Conservation (phyloP, 2,888 invertebrate genomes). For the Subacronicta megacephala region DNA sequence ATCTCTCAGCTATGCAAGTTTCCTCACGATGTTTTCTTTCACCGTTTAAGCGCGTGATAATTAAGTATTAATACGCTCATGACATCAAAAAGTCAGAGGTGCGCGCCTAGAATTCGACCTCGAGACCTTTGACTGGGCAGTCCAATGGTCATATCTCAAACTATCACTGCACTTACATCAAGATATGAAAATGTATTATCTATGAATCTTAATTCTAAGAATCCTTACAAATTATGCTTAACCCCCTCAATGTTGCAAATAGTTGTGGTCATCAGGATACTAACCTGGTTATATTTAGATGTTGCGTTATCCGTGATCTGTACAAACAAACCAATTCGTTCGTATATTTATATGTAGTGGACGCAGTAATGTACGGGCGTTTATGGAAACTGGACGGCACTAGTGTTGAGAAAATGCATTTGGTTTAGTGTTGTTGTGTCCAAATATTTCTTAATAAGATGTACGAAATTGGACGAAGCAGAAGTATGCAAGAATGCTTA, state of each 20-base stretch:
- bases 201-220: constrained; percentile 23
- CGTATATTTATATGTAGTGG: constrained; percentile 68
- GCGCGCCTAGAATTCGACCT: too few species aligned
- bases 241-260: constrained; percentile 24
- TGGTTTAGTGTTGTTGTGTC: constrained; percentile 2
- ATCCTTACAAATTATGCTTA: constrained; percentile 16
- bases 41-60: too few species aligned
- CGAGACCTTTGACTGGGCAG: too few species aligned
- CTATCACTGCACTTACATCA: too few species aligned
- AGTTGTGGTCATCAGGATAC: constrained; percentile 9
- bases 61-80: too few species aligned
- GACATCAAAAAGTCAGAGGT: too few species aligned
- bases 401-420: constrained; percentile 45
- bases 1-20: too few species aligned
- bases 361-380: constrained; percentile 66
- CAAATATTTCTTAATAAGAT: too few species aligned
- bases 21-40: too few species aligned
- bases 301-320: constrained; percentile 69
- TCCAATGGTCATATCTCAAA: too few species aligned
- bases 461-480: too few species aligned
- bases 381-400: constrained; percentile 58
- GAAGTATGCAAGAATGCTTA: too few species aligned
- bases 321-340: constrained; percentile 78
- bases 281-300: constrained; percentile 72
- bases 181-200: background rate